These are phyloP conservation scores for Phylloscopus whistleri DNA, from an alignment of 2,113 vertebrate species.

Conservation along the genomic window DNA sequence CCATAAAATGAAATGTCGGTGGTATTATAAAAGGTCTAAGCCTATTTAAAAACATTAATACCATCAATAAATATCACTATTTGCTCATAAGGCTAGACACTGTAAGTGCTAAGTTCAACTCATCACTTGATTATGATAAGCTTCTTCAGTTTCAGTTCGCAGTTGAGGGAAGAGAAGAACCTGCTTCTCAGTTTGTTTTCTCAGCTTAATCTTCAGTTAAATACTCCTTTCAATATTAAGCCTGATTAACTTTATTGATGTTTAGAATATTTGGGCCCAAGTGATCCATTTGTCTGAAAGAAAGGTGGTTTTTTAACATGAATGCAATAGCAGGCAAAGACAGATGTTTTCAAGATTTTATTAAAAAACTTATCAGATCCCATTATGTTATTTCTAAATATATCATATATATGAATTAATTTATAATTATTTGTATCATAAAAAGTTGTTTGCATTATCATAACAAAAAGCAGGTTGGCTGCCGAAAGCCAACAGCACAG, in stretches of 20 bases:
- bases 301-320: background rate
- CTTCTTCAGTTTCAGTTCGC: constrained; percentile 50
- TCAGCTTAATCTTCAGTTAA: constrained; percentile 68
- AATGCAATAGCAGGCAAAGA: background rate
- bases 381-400: background rate
- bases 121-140: constrained; percentile 61
- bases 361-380: background rate
- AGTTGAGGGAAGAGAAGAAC: constrained; percentile 58
- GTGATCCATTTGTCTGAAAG: background rate
- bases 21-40: constrained; percentile 33
- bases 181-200: constrained; percentile 61
- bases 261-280: constrained; percentile 14
- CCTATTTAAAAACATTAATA: constrained; percentile 66
- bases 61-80: constrained; percentile 62
- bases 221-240: constrained; percentile 57
- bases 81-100: constrained; percentile 58
- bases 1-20: constrained; percentile 60
- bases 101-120: constrained; percentile 64
- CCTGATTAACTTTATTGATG: constrained; percentile 63
- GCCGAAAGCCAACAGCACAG: background rate
- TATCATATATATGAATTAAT: background rate
- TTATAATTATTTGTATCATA: background rate
- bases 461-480: background rate
- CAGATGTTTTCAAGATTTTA: background rate
- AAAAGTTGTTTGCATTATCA: background rate